Base-by-base conservation (phyloP, 2,113 vertebrate species). In the Brachypteracias leptosomus region DNA sequence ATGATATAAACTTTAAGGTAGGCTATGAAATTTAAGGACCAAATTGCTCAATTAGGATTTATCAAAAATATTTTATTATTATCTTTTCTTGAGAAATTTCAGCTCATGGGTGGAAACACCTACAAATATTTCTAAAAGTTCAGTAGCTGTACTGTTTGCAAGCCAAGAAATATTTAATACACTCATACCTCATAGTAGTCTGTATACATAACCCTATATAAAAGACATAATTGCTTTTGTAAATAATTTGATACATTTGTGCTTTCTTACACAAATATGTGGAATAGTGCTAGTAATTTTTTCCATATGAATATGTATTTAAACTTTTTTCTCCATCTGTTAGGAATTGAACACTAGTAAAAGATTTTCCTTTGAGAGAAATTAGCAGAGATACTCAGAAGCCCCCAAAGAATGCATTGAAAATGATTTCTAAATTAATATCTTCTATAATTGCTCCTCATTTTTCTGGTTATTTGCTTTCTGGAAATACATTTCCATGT, bases 41-140 rank as follows among this genome's bases (percentile, higher is more conserved):
- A 4, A 57, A 9, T 63, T 51, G 11, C 4, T 59, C 20, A 40
- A 7, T 35, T 59, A 84, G 29, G 7, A 49, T 46, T 71, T 63
- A 65, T 54, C 14, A 5, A 58, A 52, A 62, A 58, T 35, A 2
- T 58, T 73, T 68, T 66, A 21, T 0, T 0, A 16, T 35, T 3
- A 35, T 22, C 7, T 74, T 38, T 44, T 71, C 9, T 38, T 70
- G 14, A 81, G 38, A 90, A 81, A 74, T 59, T 63, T 77, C 13
- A 71, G 38, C 17, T 77, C 13, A n/a, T 38, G 16, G 13, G 70
- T 62, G 20, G 4, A 71, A 86, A 71, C 16, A 79, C 22, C 11
- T 82, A 24, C 6, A 80, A 29, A 14, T n/a, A 29, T 67, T 90
- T 77, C 7, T 80, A 33, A 35, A 57, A 65, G 4, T 70, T 80